phyloP scores from a whole-genome alignment of 2,797 vertebrate species.

The Mionectes olivaceus region DNA sequence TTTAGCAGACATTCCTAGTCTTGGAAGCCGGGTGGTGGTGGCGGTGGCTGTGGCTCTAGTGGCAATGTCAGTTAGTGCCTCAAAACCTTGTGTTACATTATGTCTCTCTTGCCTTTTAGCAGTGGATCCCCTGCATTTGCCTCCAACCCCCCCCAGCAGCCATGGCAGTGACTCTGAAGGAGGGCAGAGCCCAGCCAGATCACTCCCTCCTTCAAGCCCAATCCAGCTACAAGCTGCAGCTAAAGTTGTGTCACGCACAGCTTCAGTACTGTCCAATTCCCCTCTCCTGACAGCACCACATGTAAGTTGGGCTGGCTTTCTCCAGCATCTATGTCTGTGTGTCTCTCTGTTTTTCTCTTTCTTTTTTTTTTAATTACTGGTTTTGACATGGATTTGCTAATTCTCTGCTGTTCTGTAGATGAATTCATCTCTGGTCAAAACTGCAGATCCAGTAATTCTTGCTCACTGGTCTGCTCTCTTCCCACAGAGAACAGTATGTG shows the following conservation, averaged over 20 bases:
- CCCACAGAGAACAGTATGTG: not conserved
- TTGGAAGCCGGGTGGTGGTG: not conserved
- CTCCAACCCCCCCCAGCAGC: conserved; percentile 96
- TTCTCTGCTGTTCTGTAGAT: not conserved
- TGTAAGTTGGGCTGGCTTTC: conserved; percentile 75
- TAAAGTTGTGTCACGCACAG: conserved; percentile 81
- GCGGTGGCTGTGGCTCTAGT: fast-evolving
- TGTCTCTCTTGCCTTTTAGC: conserved; percentile 66
- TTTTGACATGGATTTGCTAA: not conserved
- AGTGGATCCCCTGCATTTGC: conserved; percentile 91
- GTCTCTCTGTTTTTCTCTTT: not conserved
- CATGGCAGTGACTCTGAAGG: conserved; percentile 96
- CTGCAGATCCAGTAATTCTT: conserved; percentile 16
- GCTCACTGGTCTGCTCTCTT: not conserved
- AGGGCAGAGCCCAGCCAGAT: conserved; percentile 90
- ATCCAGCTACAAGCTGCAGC: conserved; percentile 79
- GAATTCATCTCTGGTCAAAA: not conserved
- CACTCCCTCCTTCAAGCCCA: conserved; percentile 81
- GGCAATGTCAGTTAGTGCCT: not conserved
- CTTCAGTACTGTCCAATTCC: conserved; percentile 91
- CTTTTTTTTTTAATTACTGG: not conserved
- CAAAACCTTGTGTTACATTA: not conserved
- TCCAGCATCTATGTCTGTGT: not conserved
- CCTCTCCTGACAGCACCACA: conserved; percentile 97
- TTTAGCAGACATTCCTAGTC: not conserved